A percentile compares a stretch with the other conserved stretches of the same genome.
Evolutionary conservation across 2,113 vertebrate species (phyloP).

Genomic region (Limanda limanda): DNA sequence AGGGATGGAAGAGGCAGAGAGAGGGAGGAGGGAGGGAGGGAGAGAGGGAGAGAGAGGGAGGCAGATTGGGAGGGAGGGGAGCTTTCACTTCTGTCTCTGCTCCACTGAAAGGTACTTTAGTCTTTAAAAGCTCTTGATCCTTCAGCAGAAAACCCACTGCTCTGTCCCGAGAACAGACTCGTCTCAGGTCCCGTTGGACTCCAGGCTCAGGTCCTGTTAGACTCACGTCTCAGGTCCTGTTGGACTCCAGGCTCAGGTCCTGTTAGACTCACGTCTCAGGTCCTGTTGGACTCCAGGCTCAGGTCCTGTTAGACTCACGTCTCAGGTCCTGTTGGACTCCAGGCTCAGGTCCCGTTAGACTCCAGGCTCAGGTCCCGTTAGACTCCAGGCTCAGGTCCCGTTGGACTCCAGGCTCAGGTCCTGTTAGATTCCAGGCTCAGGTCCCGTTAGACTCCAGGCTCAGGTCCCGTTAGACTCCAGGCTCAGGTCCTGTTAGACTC

Average conservation of each 20-base stretch:
- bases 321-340: slow-evolving; percentile 34
- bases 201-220: neutral
- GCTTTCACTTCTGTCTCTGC: slow-evolving; percentile 38
- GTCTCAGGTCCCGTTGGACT: slow-evolving; percentile 37
- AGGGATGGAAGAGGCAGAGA: slow-evolving; percentile 13
- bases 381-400: slow-evolving; percentile 35
- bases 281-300: slow-evolving; percentile 28
- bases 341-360: slow-evolving; percentile 32
- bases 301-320: no score
- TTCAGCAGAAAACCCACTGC: slow-evolving; percentile 17
- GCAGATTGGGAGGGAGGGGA: slow-evolving; percentile 12
- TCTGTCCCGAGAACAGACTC: slow-evolving; percentile 26
- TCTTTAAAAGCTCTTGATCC: slow-evolving; percentile 31
- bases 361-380: slow-evolving; percentile 10
- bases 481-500: slow-evolving; percentile 23
- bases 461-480: slow-evolving; percentile 31
- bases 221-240: slow-evolving; percentile 34
- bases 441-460: slow-evolving; percentile 30
- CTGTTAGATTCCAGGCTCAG: slow-evolving; percentile 20
- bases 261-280: slow-evolving; percentile 28
- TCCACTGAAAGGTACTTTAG: slow-evolving; percentile 29
- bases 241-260: slow-evolving; percentile 13
- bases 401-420: slow-evolving; percentile 30
- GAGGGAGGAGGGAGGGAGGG: neutral
- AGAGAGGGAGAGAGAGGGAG: slow-evolving; percentile 5